phyloP scores from a whole-genome alignment of 2,797 vertebrate species.

The Australoheros facetus region DNA sequence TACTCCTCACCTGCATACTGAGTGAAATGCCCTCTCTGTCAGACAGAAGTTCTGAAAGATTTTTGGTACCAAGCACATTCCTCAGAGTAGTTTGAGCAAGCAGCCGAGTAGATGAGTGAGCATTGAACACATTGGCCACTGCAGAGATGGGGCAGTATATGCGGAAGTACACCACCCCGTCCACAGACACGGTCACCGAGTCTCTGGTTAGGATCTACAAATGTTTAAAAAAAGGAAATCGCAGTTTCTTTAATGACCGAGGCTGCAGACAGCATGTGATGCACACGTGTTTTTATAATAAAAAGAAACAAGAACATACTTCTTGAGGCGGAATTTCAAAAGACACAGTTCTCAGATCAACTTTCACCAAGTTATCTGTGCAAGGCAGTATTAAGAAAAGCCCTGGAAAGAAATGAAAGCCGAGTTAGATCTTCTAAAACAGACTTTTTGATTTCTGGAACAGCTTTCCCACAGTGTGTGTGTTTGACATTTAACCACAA shows the following conservation, averaged over 20 bases:
- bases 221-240: neutral
- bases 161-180: slow-evolving; percentile 82
- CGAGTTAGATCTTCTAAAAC: neutral
- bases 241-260: neutral
- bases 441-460: neutral
- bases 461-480: neutral
- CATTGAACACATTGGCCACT: slow-evolving; percentile 78
- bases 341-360: slow-evolving; percentile 81
- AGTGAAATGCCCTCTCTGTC: slow-evolving; percentile 80
- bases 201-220: slow-evolving; percentile 80
- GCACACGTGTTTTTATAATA: neutral
- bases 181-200: slow-evolving; percentile 83
- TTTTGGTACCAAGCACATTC: slow-evolving; percentile 82
- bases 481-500: slow-evolving; percentile 3
- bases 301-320: slow-evolving; percentile 40
- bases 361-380: slow-evolving; percentile 79
- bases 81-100: slow-evolving; percentile 84
- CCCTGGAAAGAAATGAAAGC: slow-evolving; percentile 55
- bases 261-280: rapidly evolving
- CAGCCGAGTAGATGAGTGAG: slow-evolving; percentile 73
- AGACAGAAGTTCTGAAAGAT: slow-evolving; percentile 80
- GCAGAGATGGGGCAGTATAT: slow-evolving; percentile 79
- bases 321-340: slow-evolving; percentile 85
- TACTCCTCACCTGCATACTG: slow-evolving; percentile 77
- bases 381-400: slow-evolving; percentile 83